Evolutionary conservation across 2,888 invertebrate species (phyloP).

Genomic region (Nomada goodeniana): DNA sequence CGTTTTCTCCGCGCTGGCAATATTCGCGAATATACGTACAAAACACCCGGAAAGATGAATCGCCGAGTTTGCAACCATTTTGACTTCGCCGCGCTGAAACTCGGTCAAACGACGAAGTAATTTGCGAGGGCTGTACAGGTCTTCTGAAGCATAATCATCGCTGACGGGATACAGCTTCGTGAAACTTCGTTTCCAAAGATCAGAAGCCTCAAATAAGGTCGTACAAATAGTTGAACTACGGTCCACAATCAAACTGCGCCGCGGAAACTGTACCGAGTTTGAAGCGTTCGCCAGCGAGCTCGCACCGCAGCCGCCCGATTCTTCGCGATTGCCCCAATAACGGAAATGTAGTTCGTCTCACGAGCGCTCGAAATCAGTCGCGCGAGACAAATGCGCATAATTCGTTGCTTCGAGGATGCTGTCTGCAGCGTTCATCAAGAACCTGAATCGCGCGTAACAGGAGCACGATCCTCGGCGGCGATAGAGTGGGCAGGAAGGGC

Average conservation of each 20-base stretch:
- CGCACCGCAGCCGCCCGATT: slow-evolving; percentile 20
- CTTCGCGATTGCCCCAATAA: slow-evolving; percentile 11
- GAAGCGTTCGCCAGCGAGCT: slow-evolving; percentile 28
- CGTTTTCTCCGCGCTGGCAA: background rate
- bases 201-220: slow-evolving; percentile 50
- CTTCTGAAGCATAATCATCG: slow-evolving; percentile 26
- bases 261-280: slow-evolving; percentile 34
- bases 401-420: too few relatives aligned
- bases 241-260: slow-evolving; percentile 43
- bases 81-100: background rate
- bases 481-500: background rate
- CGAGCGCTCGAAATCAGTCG: too few relatives aligned
- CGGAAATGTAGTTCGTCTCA: background rate
- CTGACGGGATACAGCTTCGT: background rate
- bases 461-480: background rate
- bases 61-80: background rate
- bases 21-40: too few relatives aligned
- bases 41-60: background rate
- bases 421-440: background rate
- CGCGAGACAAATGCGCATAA: too few relatives aligned
- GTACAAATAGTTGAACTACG: slow-evolving; percentile 50
- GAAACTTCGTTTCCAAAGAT: slow-evolving; percentile 34
- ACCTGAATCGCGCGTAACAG: background rate
- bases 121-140: slow-evolving; percentile 28
- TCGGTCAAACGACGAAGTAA: slow-evolving; percentile 35